These are phyloP conservation scores for Sebastes jordani DNA, from an alignment of 2,797 vertebrate species.

Conservation along the genomic window DNA sequence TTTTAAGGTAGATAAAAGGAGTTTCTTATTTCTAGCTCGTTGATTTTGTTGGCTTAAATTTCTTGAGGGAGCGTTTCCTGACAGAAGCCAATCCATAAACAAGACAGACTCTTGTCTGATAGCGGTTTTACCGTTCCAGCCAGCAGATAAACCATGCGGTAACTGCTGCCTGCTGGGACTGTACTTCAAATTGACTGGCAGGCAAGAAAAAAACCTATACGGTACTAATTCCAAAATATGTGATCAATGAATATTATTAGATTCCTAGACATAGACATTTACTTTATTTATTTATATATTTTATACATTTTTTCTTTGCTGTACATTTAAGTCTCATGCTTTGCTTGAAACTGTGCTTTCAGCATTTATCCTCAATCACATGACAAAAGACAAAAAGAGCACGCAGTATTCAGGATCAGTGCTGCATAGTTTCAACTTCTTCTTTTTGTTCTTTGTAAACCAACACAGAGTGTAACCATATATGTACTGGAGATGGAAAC, in stretches of 20 bases:
- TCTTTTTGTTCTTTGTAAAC: conserved; percentile 55
- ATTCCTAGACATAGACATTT: background rate
- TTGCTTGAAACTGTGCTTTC: conserved; percentile 66
- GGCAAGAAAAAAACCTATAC: background rate
- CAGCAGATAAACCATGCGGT: background rate
- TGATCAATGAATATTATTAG: background rate
- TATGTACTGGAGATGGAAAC: conserved; percentile 24
- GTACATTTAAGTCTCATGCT: conserved; percentile 71
- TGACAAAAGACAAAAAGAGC: conserved; percentile 41
- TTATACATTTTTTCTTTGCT: conserved; percentile 72
- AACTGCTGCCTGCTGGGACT: background rate
- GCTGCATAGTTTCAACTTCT: conserved; percentile 75
- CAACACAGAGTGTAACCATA: conserved; percentile 10
- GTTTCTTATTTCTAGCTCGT: background rate
- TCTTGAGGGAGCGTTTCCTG: background rate
- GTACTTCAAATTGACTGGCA: background rate
- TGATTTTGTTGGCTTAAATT: background rate
- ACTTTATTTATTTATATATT: conserved; percentile 38
- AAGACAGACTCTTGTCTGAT: conserved; percentile 4
- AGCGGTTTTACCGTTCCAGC: conserved; percentile 2
- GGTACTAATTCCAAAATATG: background rate
- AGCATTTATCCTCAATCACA: conserved; percentile 73
- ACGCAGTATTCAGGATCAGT: conserved; percentile 70
- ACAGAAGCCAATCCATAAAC: conserved; percentile 15
- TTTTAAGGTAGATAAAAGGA: background rate